Conservation (phyloP, 2,888 invertebrate genomes). For the Cephus pulcher region DNA sequence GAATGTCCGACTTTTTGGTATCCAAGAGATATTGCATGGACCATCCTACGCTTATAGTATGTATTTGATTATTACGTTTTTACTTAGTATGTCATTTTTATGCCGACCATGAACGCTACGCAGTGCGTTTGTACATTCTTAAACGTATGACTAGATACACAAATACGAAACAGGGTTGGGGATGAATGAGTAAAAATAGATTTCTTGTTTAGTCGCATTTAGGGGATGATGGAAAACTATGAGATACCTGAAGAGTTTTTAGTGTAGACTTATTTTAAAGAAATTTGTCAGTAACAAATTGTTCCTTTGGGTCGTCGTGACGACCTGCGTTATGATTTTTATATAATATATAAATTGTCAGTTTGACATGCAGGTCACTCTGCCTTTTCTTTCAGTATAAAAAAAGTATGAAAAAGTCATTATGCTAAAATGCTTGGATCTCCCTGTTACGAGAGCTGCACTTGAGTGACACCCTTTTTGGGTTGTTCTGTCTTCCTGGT, state of each 20-base stretch:
- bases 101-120: neutral
- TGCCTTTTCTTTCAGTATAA: neutral
- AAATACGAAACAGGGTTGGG: conserved; percentile 33
- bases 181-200: conserved; percentile 20
- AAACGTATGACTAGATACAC: conserved; percentile 41
- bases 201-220: conserved; percentile 4
- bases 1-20: neutral
- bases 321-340: neutral
- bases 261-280: neutral
- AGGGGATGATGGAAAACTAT: neutral
- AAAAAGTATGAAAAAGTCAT: neutral
- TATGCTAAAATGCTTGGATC: neutral
- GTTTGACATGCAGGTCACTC: neutral
- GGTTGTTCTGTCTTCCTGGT: neutral
- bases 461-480: neutral
- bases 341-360: conserved; percentile 8
- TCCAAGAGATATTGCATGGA: neutral
- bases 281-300: neutral
- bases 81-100: neutral
- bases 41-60: neutral
- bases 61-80: neutral
- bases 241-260: neutral
- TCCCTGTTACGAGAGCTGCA: neutral
- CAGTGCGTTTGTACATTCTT: conserved; percentile 39
- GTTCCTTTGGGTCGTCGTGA: neutral